These are phyloP conservation scores for Oryzias woworae DNA, from an alignment of 2,113 vertebrate genomes.

Conservation along the genomic window DNA sequence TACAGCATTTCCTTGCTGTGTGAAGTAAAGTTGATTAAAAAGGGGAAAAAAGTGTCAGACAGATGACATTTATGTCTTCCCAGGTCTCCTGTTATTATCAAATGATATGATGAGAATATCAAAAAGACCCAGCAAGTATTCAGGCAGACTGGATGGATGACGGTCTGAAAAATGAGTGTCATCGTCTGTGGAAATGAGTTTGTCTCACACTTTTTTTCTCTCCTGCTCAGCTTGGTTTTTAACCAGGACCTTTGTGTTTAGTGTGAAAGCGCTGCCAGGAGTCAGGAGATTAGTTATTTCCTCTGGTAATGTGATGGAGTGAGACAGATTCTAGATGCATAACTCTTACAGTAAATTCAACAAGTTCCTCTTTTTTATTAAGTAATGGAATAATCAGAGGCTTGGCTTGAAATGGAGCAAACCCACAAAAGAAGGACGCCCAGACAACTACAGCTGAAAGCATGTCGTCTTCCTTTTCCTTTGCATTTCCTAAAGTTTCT, in stretches of 20 bases:
- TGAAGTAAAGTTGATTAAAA: constrained; percentile 54
- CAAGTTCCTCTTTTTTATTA: constrained; percentile 19
- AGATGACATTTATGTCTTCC: constrained; percentile 76
- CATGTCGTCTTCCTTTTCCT: constrained; percentile 33
- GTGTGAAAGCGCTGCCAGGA: constrained; percentile 7
- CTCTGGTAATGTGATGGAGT: constrained; percentile 14
- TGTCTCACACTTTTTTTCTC: constrained; percentile 39
- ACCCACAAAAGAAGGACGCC: constrained; percentile 11
- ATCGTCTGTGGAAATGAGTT: constrained; percentile 61
- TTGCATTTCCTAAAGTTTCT: constrained; percentile 23
- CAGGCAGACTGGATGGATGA: constrained; percentile 39
- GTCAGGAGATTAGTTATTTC: constrained; percentile 4
- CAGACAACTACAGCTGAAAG: constrained; percentile 37
- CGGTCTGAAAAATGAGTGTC: constrained; percentile 53
- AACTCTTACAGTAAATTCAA: constrained; percentile 12
- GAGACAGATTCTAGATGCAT: constrained; percentile 4
- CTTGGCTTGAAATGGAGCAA: constrained; percentile 13
- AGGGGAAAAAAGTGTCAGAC: constrained; percentile 55
- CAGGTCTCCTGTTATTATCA: constrained; percentile 74
- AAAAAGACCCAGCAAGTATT: constrained; percentile 46
- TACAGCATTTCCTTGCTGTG: constrained; percentile 31
- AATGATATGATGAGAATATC: constrained; percentile 68
- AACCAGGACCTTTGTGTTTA: constrained; percentile 33
- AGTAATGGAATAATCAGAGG: neutral
- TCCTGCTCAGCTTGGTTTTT: constrained; percentile 29